phyloP scores from a whole-genome alignment of 2,888 invertebrate genomes.

The Trissoscelio sp. region DNA sequence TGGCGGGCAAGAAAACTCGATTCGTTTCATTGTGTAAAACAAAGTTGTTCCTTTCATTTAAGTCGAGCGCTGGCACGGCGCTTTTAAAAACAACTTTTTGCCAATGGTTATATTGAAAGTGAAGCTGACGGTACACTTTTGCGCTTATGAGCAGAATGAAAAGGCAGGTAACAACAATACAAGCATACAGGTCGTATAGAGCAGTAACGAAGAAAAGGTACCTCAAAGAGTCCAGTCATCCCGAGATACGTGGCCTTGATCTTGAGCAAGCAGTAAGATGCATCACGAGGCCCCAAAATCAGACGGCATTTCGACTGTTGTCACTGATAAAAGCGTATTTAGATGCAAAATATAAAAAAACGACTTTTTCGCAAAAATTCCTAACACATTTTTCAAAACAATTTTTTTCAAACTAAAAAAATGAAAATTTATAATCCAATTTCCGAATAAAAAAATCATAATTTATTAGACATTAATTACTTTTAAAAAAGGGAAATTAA shows the following conservation, averaged over 20 bases:
- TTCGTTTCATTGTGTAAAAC: constrained; percentile 67
- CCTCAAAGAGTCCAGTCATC: constrained; percentile 82
- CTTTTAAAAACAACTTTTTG: constrained; percentile 66
- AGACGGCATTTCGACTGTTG: constrained; percentile 72
- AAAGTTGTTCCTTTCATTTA: constrained; percentile 67
- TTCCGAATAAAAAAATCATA: too few relatives aligned
- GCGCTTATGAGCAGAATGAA: constrained; percentile 65
- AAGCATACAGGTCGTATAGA: constrained; percentile 58
- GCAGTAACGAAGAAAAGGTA: constrained; percentile 70
- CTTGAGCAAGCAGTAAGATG: constrained; percentile 80
- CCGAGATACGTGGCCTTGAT: constrained; percentile 81
- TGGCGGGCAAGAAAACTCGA: constrained; percentile 60
- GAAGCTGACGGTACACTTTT: constrained; percentile 69
- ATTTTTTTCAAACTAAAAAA: neutral
- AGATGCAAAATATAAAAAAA: too few relatives aligned
- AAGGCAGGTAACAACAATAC: constrained; percentile 69
- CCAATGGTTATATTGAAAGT: constrained; percentile 64
- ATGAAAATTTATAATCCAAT: neutral
- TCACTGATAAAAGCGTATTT: constrained; percentile 52
- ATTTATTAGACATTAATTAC: too few relatives aligned
- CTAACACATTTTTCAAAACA: neutral
- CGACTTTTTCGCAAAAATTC: too few relatives aligned
- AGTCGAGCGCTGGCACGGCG: constrained; percentile 56
- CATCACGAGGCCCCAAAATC: constrained; percentile 78
- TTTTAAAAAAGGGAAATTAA: constrained; percentile 9